phyloP scores from a whole-genome alignment of 23 tunicate species.

The Diplosoma virens region DNA sequence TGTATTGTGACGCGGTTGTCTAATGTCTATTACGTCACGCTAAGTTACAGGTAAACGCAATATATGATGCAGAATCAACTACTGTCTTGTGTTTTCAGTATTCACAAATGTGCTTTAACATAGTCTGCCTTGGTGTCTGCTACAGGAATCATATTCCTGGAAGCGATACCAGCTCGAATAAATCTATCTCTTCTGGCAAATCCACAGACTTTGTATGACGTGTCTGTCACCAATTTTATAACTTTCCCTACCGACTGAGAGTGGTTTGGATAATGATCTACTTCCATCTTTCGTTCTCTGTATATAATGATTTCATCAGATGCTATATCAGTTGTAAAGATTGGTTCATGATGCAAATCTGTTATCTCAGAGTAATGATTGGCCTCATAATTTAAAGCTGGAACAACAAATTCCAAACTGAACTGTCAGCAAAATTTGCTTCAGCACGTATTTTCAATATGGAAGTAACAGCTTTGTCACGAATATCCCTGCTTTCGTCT shows the following conservation, averaged over 20 bases:
- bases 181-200: constrained; percentile 7
- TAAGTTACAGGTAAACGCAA: too few species aligned
- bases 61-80: too few species aligned
- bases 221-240: too few species aligned
- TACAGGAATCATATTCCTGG: neutral
- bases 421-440: neutral
- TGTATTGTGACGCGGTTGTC: too few species aligned
- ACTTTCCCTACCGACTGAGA: neutral
- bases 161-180: constrained; percentile 1
- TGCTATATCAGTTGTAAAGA: neutral
- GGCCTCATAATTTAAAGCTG: neutral
- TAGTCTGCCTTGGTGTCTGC: constrained; percentile 1
- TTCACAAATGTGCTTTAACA: neutral
- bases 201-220: neutral
- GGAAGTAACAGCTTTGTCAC: too few species aligned
- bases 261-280: constrained; percentile 1
- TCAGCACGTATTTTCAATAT: too few species aligned
- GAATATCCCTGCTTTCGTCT: too few species aligned
- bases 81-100: too few species aligned
- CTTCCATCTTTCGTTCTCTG: neutral
- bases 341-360: neutral
- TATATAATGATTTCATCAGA: neutral
- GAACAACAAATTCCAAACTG: neutral
- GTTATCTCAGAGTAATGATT: neutral
- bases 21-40: too few species aligned